A percentile compares a stretch with the other conserved stretches of the same genome.
These are phyloP conservation scores for Zoanthus sansibaricus DNA, from an alignment of 92 coral and sea anemone genomes.

Conservation along the genomic window DNA sequence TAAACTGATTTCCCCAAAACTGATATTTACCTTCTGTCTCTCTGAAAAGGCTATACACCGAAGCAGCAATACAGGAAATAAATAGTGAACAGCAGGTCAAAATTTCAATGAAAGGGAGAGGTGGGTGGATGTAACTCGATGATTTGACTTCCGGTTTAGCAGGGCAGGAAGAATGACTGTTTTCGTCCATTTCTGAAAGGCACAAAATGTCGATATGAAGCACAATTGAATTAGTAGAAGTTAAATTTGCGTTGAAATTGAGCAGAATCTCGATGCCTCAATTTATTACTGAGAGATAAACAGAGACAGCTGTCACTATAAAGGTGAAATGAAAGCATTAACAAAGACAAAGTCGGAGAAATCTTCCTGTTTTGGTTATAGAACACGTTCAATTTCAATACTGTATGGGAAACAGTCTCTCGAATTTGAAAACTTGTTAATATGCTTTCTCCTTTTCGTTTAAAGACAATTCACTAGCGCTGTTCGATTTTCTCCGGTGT, in stretches of 20 bases:
- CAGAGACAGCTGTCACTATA: too few species aligned
- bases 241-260: not conserved
- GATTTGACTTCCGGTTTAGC: constrained; percentile 37
- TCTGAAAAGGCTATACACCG: constrained; percentile 57
- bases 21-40: constrained; percentile 70
- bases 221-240: not conserved
- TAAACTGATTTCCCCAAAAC: not conserved
- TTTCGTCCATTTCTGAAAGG: constrained; percentile 2
- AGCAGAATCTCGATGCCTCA: not conserved
- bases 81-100: constrained; percentile 62
- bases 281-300: too few species aligned
- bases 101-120: constrained; percentile 70
- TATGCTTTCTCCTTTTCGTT: not conserved
- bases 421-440: not conserved
- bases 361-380: not conserved
- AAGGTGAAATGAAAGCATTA: too few species aligned
- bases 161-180: not conserved
- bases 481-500: not conserved
- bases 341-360: not conserved
- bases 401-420: not conserved
- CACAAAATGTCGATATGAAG: not conserved
- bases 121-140: constrained; percentile 25
- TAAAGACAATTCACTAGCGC: not conserved
- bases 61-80: constrained; percentile 53
- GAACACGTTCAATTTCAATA: not conserved